phyloP scores from a whole-genome alignment of 2,113 vertebrate genomes.

The Corythornis madagascariensis region DNA sequence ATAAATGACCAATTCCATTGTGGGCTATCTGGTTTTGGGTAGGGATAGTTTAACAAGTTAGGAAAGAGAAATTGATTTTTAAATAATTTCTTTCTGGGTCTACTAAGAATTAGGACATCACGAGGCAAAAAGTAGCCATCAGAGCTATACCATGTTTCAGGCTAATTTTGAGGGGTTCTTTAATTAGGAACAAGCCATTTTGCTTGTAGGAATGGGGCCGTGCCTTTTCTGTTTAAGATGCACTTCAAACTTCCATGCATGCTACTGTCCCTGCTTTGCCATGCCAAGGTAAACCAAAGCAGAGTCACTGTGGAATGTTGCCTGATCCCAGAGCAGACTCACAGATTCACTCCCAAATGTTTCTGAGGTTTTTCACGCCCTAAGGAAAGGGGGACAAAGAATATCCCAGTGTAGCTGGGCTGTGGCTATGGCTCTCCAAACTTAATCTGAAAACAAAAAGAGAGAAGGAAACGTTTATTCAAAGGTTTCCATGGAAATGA shows the following conservation, averaged over 20 bases:
- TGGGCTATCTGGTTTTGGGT: background rate
- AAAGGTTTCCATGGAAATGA: constrained; percentile 69
- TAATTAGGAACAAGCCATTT: background rate
- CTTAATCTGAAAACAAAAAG: constrained; percentile 67
- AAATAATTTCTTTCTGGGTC: background rate
- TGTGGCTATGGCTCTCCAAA: constrained; percentile 36
- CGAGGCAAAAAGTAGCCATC: background rate
- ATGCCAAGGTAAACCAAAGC: background rate
- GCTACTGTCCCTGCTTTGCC: background rate
- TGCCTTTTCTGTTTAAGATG: background rate
- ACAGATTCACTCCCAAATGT: background rate
- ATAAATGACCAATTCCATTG: background rate
- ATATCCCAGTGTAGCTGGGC: constrained; percentile 2
- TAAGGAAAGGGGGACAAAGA: constrained; percentile 36
- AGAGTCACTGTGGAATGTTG: background rate
- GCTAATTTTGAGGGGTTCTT: background rate
- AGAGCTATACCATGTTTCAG: background rate
- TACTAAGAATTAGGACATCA: background rate
- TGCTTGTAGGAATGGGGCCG: background rate
- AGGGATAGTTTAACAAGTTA: background rate
- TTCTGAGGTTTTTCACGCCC: background rate
- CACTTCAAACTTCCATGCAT: background rate
- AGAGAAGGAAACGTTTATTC: constrained; percentile 52
- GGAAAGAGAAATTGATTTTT: background rate
- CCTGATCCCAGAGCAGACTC: background rate